Conservation (phyloP, 92 coral and sea anemone genomes). For the Desmophyllum pertusum region DNA sequence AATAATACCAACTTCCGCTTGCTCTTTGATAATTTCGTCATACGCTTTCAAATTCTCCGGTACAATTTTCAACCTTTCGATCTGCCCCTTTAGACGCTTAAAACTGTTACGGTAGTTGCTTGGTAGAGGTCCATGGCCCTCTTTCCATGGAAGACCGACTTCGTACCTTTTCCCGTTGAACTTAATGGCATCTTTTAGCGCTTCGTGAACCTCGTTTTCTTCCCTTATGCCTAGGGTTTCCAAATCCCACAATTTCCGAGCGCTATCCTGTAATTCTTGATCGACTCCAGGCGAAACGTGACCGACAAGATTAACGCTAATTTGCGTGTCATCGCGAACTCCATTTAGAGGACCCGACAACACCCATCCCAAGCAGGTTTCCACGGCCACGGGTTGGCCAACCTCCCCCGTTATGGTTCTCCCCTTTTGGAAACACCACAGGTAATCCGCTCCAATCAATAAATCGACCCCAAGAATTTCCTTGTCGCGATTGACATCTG, state of each 20-base stretch:
- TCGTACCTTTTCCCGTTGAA: constrained; percentile 50
- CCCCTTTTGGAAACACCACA: constrained; percentile 13
- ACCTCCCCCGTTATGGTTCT: too few relatives aligned
- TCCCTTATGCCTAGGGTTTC: constrained; percentile 64
- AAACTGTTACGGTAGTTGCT: constrained; percentile 44
- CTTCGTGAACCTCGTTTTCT: constrained; percentile 56
- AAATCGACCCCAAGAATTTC: constrained; percentile 12
- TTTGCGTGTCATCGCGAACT: neutral
- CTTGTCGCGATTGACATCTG: constrained; percentile 26
- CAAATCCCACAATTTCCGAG: constrained; percentile 53
- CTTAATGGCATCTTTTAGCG: constrained; percentile 40
- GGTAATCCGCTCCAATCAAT: constrained; percentile 15
- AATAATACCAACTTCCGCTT: constrained; percentile 36
- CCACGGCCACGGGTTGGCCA: constrained; percentile 62
- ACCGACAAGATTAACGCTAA: constrained; percentile 33
- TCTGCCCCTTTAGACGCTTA: constrained; percentile 44
- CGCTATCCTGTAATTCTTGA: constrained; percentile 12
- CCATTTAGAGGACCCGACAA: constrained; percentile 54
- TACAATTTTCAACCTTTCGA: constrained; percentile 39
- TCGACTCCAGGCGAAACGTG: neutral
- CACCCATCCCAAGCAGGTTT: constrained; percentile 59
- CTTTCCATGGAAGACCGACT: constrained; percentile 57
- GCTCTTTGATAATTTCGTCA: constrained; percentile 49
- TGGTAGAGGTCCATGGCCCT: constrained; percentile 39
- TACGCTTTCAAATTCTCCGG: constrained; percentile 43